These are phyloP conservation scores for Chiroxiphia lanceolata DNA, from an alignment of 2,797 vertebrate genomes.

Conservation along the genomic window DNA sequence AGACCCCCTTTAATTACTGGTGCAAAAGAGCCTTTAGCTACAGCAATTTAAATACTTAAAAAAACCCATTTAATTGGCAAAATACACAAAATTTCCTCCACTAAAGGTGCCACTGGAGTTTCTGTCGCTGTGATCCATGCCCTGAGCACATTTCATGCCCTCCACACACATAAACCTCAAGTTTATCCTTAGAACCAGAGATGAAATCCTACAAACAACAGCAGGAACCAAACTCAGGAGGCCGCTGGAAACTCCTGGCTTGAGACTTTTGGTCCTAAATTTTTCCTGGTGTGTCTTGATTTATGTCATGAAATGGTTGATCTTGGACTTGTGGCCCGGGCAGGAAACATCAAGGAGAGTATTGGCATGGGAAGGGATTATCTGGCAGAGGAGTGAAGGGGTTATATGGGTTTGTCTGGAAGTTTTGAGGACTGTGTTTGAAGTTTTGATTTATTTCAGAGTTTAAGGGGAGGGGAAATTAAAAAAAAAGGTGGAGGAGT, in stretches of 20 bases:
- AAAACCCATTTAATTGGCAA: neutral
- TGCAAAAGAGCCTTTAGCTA: neutral
- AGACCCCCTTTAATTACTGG: neutral
- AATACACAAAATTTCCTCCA: neutral
- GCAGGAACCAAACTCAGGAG: neutral
- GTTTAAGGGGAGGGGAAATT: neutral
- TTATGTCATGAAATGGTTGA: conserved; percentile 25
- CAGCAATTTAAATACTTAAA: neutral
- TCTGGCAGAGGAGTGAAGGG: neutral
- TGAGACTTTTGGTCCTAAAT: neutral
- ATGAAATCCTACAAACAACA: neutral
- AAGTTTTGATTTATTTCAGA: conserved; percentile 4
- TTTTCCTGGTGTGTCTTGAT: neutral
- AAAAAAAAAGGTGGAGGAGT: neutral
- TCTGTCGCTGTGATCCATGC: neutral
- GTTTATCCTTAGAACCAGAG: neutral
- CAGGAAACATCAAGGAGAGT: neutral
- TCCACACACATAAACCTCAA: neutral
- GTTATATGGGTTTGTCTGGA: neutral
- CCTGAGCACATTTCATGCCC: neutral
- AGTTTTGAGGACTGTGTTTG: neutral
- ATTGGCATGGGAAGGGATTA: neutral
- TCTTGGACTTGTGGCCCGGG: conserved; percentile 14
- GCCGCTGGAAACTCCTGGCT: conserved; percentile 17
- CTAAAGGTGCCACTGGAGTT: neutral